Evolutionary conservation across 2,888 invertebrate species (phyloP), one percentile per base, ranked within the genome.

Genomic region (Steromphala cineraria): DNA sequence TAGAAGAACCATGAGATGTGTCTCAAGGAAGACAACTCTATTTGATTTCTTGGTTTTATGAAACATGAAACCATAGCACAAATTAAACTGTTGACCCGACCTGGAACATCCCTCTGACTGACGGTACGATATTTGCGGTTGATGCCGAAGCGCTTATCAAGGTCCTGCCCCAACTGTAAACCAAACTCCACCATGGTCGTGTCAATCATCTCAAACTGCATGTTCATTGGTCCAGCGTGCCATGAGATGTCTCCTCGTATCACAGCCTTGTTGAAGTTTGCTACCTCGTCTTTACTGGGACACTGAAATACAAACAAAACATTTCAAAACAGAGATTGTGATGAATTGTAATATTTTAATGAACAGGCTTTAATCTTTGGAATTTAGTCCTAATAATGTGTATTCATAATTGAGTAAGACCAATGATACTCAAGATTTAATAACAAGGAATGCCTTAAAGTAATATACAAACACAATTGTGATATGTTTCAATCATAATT

Each of bases 181-280:
- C 88, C 87, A 83, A 87, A 88, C 75, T 87, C 87, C 53, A 88
- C 85, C 81, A 90, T 84, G n/a, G 85, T 82, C 28, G 86, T 84
- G 71, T 89, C 89, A 81, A 90, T 79, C 78, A 88, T 87, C 82
- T 92, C 92, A 84, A 85, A 87, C 85, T 92, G 90, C 90, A 92
- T 91, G 83, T 92, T 91, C 92, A 92, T 92, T 31, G 91, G 90
- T 36, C 92, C 92, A 80, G 91, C 90, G 87, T 92, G 92, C 92
- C 92, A 92, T 36, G 89, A 90, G 67, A 92, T 91, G 55, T 85
- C 83, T 8, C 91, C 91, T 4, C 31, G 13, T 52, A 86, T 81
- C 2, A 91, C 87, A 1, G 91, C 91, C 10, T 79, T 52, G 24
- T 78, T 78, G 81, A 91, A 90, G 3, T 78, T 53, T 8, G 80